phyloP scores from a whole-genome alignment of 2,888 invertebrate genomes.

The Nomada ruficornis region DNA sequence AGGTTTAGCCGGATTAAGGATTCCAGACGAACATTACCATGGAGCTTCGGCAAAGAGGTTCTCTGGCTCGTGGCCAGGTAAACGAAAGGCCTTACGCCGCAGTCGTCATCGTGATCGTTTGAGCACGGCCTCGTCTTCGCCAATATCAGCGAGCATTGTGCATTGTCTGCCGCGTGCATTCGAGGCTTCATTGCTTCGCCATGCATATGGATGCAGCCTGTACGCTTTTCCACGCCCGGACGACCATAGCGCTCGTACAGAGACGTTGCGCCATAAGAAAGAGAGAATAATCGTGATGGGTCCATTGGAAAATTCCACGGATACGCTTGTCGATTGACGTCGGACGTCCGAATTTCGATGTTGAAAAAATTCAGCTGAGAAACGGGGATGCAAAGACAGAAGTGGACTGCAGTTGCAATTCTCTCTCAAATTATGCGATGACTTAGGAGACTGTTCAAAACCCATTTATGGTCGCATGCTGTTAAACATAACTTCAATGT shows the following conservation, averaged over 20 bases:
- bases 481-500: too few species aligned
- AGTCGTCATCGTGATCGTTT: constrained; percentile 64
- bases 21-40: constrained; percentile 18
- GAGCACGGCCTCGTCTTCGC: constrained; percentile 49
- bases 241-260: constrained; percentile 30
- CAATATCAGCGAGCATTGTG: constrained; percentile 72
- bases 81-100: constrained; percentile 43
- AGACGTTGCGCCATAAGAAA: constrained; percentile 8
- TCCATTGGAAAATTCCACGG: neutral
- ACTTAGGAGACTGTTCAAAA: neutral
- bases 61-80: constrained; percentile 39
- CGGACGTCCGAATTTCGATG: constrained; percentile 31
- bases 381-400: too few species aligned
- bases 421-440: too few species aligned
- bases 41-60: constrained; percentile 36
- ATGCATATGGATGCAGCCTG: constrained; percentile 70
- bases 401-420: too few species aligned
- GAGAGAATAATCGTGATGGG: constrained; percentile 4
- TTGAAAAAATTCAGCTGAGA: neutral
- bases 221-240: constrained; percentile 48
- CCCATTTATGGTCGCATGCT: too few species aligned
- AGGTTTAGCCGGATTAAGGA: constrained; percentile 11
- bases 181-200: constrained; percentile 40
- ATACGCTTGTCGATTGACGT: constrained; percentile 26
- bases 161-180: constrained; percentile 69